These are phyloP conservation scores for Blastobasis lacticolella DNA, from an alignment of 2,888 invertebrate species.

Conservation along the genomic window DNA sequence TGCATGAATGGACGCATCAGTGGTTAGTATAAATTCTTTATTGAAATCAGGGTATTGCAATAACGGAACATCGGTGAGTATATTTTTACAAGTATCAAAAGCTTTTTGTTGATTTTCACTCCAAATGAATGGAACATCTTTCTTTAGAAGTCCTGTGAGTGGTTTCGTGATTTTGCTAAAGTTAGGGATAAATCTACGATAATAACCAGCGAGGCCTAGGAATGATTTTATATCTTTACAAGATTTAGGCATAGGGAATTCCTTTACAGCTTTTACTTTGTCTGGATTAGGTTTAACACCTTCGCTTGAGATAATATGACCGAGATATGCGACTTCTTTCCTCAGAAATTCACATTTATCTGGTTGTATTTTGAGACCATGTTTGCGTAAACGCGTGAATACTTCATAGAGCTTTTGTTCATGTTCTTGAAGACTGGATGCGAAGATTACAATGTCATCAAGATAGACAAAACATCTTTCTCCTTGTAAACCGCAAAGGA, in stretches of 20 bases:
- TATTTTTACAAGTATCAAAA: conserved; percentile 18
- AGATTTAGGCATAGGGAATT: conserved; percentile 25
- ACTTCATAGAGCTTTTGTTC: conserved; percentile 23
- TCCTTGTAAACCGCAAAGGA: conserved; percentile 20
- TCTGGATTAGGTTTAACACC: conserved; percentile 36
- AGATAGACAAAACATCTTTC: conserved; percentile 22
- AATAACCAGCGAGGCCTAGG: conserved; percentile 28
- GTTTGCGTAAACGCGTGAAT: conserved; percentile 21
- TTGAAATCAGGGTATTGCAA: conserved; percentile 20
- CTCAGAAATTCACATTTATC: conserved; percentile 35
- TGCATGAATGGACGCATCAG: conserved; percentile 21
- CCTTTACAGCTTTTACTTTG: conserved; percentile 19
- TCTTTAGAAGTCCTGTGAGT: conserved; percentile 21
- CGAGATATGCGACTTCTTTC: conserved; percentile 35
- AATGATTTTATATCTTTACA: conserved; percentile 29
- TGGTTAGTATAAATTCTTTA: conserved; percentile 23
- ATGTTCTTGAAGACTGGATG: conserved; percentile 25
- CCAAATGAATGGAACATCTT: conserved; percentile 18
- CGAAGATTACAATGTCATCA: conserved; percentile 25
- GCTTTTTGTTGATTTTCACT: conserved; percentile 16
- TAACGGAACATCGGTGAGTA: conserved; percentile 17
- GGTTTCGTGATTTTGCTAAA: conserved; percentile 25
- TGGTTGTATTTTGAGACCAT: conserved; percentile 24
- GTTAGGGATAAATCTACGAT: conserved; percentile 26
- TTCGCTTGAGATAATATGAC: conserved; percentile 33